phyloP scores from a whole-genome alignment of 1,140 invertebrate genomes.

The Drosophila sturtevanti region DNA sequence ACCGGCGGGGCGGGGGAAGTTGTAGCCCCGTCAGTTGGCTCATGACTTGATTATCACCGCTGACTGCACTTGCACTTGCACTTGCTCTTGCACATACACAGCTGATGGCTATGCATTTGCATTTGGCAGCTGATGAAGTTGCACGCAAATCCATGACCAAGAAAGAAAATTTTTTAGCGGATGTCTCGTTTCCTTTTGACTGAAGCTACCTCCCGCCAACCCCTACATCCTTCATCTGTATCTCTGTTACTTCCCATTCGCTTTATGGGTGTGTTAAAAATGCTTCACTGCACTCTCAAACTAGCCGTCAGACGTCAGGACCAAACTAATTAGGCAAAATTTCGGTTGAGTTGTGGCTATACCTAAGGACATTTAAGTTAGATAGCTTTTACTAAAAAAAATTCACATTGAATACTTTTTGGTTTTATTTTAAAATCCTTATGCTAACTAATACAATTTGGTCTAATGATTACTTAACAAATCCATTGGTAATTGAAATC shows the following conservation, averaged over 20 bases:
- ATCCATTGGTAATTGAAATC: neutral
- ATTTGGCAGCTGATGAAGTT: slow-evolving; percentile 68
- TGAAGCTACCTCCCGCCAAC: neutral
- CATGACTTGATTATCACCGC: slow-evolving; percentile 75
- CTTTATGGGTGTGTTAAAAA: neutral
- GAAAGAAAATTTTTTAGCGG: slow-evolving; percentile 23
- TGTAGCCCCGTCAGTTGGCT: slow-evolving; percentile 22
- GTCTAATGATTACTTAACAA: neutral
- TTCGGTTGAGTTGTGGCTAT: neutral
- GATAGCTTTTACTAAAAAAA: neutral
- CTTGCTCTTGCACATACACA: slow-evolving; percentile 46
- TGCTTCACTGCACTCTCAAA: slow-evolving; percentile 5
- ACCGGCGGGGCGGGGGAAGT: neutral
- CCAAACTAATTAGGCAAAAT: neutral
- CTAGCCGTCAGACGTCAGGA: neutral
- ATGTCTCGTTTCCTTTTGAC: neutral
- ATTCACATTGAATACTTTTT: neutral
- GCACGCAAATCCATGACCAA: slow-evolving; percentile 38
- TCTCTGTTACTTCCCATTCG: neutral
- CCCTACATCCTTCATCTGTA: neutral
- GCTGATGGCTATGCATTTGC: slow-evolving; percentile 60
- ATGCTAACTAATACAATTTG: no score
- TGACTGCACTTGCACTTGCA: slow-evolving; percentile 59
- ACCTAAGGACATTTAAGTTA: neutral
- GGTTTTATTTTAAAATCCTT: neutral